phyloP scores from a whole-genome alignment of 2,888 invertebrate genomes.

The Luperina testacea region DNA sequence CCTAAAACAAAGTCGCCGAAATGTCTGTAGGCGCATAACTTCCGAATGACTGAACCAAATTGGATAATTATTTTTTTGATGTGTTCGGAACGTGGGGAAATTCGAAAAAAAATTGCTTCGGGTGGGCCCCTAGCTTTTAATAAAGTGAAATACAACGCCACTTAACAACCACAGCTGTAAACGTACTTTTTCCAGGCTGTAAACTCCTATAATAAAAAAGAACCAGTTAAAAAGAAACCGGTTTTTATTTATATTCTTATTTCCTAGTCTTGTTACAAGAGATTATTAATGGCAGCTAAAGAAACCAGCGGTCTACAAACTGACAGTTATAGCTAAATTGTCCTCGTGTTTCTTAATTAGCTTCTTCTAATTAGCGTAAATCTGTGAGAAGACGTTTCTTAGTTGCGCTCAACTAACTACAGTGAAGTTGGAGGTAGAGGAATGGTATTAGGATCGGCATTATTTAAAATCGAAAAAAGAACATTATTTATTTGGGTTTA shows the following conservation, averaged over 20 bases:
- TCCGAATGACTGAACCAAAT: too few relatives aligned
- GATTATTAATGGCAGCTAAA: constrained; percentile 33
- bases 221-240: constrained; percentile 1
- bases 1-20: too few relatives aligned
- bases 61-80: too few relatives aligned
- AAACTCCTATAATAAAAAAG: neutral
- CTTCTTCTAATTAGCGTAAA: constrained; percentile 72
- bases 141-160: neutral
- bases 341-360: constrained; percentile 73
- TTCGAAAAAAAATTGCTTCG: too few relatives aligned
- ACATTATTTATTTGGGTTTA: neutral
- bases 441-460: neutral
- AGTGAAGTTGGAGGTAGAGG: neutral
- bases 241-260: constrained; percentile 17
- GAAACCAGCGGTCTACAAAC: constrained; percentile 42
- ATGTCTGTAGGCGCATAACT: too few relatives aligned
- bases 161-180: neutral
- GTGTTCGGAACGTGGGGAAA: too few relatives aligned
- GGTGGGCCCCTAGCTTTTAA: neutral
- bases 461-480: neutral
- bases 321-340: constrained; percentile 64
- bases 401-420: constrained; percentile 12
- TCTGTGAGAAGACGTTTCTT: constrained; percentile 59
- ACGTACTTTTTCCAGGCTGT: neutral
- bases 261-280: constrained; percentile 18